A percentile compares a stretch with the other conserved stretches of the same genome.
Conservation (phyloP, 1,140 invertebrate species). For the Leucophenga varia region DNA sequence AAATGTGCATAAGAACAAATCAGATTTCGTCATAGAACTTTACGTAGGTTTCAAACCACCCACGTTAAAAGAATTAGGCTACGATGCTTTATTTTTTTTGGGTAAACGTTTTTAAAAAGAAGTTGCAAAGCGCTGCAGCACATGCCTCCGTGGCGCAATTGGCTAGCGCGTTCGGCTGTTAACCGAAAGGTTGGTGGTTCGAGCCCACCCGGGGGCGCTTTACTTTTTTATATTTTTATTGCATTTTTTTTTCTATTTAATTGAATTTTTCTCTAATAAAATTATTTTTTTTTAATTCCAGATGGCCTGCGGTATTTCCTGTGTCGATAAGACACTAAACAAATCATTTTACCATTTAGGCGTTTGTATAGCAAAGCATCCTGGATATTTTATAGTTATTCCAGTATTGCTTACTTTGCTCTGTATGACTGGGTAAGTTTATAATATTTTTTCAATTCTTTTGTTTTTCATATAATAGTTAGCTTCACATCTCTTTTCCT, state of each 20-base stretch:
- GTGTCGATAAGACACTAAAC: constrained; percentile 76
- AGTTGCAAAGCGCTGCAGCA: not conserved
- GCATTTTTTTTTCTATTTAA: too few relatives aligned
- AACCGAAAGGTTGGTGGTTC: constrained; percentile 88
- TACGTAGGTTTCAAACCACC: too few relatives aligned
- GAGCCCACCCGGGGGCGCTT: constrained; percentile 77
- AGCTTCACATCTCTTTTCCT: not conserved
- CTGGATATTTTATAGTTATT: constrained; percentile 86
- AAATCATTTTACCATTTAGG: constrained; percentile 81
- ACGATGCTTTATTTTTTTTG: too few relatives aligned
- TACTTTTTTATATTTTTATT: constrained; percentile 6
- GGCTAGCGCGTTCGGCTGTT: constrained; percentile 87
- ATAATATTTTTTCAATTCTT: too few relatives aligned
- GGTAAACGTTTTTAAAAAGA: too few relatives aligned
- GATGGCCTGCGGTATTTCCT: constrained; percentile 72
- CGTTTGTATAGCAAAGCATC: constrained; percentile 74
- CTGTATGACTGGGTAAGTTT: constrained; percentile 72
- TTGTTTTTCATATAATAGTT: too few relatives aligned
- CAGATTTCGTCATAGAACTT: too few relatives aligned
- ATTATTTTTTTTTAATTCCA: constrained; percentile 58
- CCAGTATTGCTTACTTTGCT: constrained; percentile 78
- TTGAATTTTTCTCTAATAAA: not conserved
- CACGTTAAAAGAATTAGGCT: too few relatives aligned
- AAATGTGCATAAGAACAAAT: too few relatives aligned
- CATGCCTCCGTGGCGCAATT: constrained; percentile 77